Conservation (phyloP, 2,888 invertebrate species). For the Heteromurus nitidus region DNA sequence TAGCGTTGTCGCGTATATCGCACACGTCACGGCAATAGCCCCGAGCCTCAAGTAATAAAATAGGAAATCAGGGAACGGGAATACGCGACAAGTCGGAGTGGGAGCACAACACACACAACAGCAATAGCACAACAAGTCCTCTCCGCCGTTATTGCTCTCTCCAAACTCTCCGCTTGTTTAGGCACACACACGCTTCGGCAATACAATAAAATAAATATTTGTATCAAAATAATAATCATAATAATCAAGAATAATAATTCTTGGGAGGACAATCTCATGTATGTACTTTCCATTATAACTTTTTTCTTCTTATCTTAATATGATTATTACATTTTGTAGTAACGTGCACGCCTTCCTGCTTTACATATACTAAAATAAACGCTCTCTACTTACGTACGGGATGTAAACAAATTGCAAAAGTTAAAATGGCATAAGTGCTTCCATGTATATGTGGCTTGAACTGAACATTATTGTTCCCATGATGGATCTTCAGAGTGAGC, state of each 20-base stretch:
- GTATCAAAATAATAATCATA: conserved; percentile 19
- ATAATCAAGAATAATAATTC: conserved; percentile 27
- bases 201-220: conserved; percentile 24
- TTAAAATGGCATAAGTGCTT: too few species aligned
- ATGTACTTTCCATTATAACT: conserved; percentile 13
- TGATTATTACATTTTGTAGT: conserved; percentile 13
- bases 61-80: conserved; percentile 38
- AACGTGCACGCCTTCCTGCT: conserved; percentile 3
- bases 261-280: conserved; percentile 27
- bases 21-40: conserved; percentile 64
- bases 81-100: too few species aligned
- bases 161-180: too few species aligned
- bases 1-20: conserved; percentile 37
- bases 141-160: too few species aligned
- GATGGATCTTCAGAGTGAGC: conserved; percentile 13
- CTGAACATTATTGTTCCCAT: conserved; percentile 46
- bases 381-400: not conserved
- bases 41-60: conserved; percentile 56
- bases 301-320: conserved; percentile 25
- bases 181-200: not conserved
- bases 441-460: too few species aligned
- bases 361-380: not conserved
- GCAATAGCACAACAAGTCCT: not conserved
- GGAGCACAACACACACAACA: too few species aligned
- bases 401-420: conserved; percentile 30